phyloP scores from a whole-genome alignment of 2,888 invertebrate species.

The Stenotaenia linearis region DNA sequence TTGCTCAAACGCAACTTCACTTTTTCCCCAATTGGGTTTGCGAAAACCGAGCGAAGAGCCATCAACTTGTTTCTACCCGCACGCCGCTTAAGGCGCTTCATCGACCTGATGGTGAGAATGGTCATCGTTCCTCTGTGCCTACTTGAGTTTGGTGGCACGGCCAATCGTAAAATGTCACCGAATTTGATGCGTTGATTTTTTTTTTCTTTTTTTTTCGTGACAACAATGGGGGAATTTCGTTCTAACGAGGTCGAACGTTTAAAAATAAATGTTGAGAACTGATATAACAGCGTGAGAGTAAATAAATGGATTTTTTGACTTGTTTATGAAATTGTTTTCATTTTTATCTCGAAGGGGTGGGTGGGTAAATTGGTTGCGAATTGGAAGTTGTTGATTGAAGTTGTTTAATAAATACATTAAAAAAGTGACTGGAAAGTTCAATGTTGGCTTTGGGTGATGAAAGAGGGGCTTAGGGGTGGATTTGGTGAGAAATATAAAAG shows the following conservation, averaged over 20 bases:
- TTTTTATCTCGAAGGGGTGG: background rate
- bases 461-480: background rate
- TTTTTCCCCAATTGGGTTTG: background rate
- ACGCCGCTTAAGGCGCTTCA: constrained; percentile 6
- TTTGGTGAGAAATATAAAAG: background rate
- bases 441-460: background rate
- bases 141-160: background rate
- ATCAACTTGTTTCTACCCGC: constrained; percentile 21
- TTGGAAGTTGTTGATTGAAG: background rate
- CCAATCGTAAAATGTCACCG: constrained; percentile 17
- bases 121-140: constrained; percentile 5
- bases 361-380: background rate
- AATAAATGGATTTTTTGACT: background rate
- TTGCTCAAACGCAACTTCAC: too few species aligned
- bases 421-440: background rate
- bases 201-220: background rate
- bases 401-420: background rate
- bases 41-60: background rate
- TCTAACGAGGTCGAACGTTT: background rate
- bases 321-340: background rate
- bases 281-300: background rate
- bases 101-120: constrained; percentile 15
- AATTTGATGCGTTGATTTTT: background rate
- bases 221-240: too few species aligned
- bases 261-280: background rate